Evolutionary conservation across 1,140 invertebrate genomes (phyloP).

Genomic region (Microvelia longipes): DNA sequence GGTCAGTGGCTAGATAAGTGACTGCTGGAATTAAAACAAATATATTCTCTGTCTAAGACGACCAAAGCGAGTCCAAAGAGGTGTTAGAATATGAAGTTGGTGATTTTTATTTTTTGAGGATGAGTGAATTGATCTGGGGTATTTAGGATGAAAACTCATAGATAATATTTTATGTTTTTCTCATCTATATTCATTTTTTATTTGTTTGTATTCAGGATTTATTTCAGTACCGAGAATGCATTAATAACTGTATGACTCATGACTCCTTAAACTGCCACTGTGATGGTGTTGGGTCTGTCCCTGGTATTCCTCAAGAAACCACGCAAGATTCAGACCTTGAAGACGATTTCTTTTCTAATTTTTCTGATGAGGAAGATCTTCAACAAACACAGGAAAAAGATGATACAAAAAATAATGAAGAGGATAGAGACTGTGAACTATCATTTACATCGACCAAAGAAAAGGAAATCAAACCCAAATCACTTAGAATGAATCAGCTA

Average conservation of each 20-base stretch:
- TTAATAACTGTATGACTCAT: slow-evolving; percentile 17
- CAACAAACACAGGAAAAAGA: background rate
- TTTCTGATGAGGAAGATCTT: background rate
- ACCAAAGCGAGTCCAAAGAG: too few species aligned
- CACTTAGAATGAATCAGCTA: slow-evolving; percentile 22
- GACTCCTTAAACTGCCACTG: slow-evolving; percentile 20
- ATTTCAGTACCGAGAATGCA: slow-evolving; percentile 17
- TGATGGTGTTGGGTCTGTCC: slow-evolving; percentile 17
- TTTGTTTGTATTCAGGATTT: slow-evolving; percentile 20
- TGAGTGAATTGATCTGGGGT: too few species aligned
- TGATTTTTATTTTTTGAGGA: too few species aligned
- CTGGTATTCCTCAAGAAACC: background rate
- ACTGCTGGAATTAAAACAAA: too few species aligned
- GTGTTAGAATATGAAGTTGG: too few species aligned
- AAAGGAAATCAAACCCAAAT: background rate
- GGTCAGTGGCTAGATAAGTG: too few species aligned
- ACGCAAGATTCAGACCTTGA: background rate
- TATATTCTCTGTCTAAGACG: too few species aligned
- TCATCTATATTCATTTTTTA: background rate
- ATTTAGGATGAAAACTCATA: too few species aligned
- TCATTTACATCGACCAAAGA: slow-evolving; percentile 1
- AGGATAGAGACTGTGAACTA: slow-evolving; percentile 12
- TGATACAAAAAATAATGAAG: background rate
- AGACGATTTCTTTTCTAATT: too few species aligned
- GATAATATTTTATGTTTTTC: too few species aligned